Evolutionary conservation across 2,113 vertebrate species (phyloP).

Genomic region (Amazona vittata): DNA sequence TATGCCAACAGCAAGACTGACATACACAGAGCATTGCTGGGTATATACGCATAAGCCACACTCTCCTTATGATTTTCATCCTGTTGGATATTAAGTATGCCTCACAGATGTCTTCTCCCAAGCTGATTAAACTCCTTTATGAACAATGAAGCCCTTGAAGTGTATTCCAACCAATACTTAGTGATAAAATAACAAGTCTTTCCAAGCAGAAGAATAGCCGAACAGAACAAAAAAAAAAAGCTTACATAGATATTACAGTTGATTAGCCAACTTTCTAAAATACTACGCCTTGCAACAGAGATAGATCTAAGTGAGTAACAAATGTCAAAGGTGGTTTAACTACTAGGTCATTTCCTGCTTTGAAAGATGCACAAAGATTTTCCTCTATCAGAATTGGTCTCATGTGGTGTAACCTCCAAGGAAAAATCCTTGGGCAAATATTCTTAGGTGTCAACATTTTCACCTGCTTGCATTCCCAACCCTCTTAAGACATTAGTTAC

Average conservation of each 20-base stretch:
- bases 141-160: neutral
- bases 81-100: neutral
- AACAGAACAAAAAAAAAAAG: neutral
- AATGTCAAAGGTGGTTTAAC: neutral
- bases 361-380: neutral
- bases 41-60: neutral
- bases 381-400: neutral
- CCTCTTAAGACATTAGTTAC: neutral
- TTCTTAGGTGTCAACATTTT: neutral
- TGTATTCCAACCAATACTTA: neutral
- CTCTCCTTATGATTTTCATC: neutral
- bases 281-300: neutral
- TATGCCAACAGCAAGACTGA: neutral
- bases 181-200: neutral
- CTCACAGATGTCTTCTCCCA: neutral
- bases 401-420: neutral
- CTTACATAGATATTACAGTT: neutral
- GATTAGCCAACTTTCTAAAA: neutral
- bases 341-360: neutral
- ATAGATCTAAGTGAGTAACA: neutral
- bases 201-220: neutral
- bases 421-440: constrained; percentile 20
- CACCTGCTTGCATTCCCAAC: neutral
- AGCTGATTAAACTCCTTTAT: neutral
- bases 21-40: neutral